Conservation (phyloP, 1,140 invertebrate species). For the Oryctes rhinoceros region DNA sequence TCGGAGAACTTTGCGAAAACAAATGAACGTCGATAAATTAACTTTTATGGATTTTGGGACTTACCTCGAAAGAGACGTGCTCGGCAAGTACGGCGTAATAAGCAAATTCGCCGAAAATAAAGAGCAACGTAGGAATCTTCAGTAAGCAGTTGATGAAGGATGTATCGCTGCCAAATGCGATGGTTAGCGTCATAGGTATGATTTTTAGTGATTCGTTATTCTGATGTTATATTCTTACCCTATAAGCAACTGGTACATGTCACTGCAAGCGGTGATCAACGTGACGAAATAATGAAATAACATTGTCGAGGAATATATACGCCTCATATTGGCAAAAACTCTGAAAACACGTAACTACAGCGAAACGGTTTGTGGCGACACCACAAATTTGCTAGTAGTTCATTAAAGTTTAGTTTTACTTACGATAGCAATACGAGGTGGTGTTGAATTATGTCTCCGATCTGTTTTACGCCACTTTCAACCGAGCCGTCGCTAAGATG, state of each 20-base stretch:
- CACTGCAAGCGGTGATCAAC: background rate
- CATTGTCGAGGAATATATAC: background rate
- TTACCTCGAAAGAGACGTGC: background rate
- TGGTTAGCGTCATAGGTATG: background rate
- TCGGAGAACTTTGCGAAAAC: background rate
- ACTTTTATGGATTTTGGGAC: background rate
- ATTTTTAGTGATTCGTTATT: background rate
- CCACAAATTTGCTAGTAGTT: too few species aligned
- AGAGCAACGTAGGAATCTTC: background rate
- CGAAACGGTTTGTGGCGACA: too few species aligned
- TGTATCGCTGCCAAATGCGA: background rate
- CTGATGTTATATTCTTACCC: background rate
- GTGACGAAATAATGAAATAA: background rate
- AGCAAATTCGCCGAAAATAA: background rate
- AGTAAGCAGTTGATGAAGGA: background rate
- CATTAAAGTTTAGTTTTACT: background rate
- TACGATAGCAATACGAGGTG: background rate
- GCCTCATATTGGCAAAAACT: background rate
- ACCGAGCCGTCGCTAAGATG: background rate
- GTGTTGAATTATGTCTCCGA: background rate
- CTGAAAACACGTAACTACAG: background rate
- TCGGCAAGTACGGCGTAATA: conserved; percentile 1
- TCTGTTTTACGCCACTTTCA: background rate
- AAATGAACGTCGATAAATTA: background rate
- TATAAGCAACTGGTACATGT: conserved; percentile 9